A percentile compares a stretch with the other conserved stretches of the same genome.
Conservation (phyloP, 2,113 vertebrate genomes). For the Oxyruncus cristatus region DNA sequence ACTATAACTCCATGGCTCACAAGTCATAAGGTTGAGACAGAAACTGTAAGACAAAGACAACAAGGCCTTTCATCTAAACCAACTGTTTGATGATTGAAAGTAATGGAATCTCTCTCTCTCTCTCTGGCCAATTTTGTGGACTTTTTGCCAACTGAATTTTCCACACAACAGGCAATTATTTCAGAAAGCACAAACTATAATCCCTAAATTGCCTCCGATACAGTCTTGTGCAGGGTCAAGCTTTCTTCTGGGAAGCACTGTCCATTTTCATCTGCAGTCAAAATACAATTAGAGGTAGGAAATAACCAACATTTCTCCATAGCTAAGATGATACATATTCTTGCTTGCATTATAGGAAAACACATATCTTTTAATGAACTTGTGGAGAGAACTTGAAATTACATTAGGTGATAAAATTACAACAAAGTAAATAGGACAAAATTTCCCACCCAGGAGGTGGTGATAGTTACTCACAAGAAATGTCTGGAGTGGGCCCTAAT, state of each 20-base stretch:
- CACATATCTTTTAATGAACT: background rate
- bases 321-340: background rate
- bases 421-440: background rate
- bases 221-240: background rate
- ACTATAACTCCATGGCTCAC: background rate
- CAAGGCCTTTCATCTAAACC: background rate
- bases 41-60: background rate
- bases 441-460: background rate
- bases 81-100: background rate
- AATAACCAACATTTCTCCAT: background rate
- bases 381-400: background rate
- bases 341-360: background rate
- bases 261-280: background rate
- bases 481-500: background rate
- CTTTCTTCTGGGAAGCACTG: background rate
- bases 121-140: background rate
- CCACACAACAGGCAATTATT: background rate
- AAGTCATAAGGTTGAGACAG: background rate
- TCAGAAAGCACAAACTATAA: constrained; percentile 4
- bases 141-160: background rate
- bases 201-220: background rate
- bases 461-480: background rate
- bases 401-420: background rate
- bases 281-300: background rate
- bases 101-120: background rate